Percentiles rank a stretch among this genome's conserved stretches.
phyloP scores from a whole-genome alignment of 2,888 invertebrate genomes.

The Leptinotarsa peninsularis region DNA sequence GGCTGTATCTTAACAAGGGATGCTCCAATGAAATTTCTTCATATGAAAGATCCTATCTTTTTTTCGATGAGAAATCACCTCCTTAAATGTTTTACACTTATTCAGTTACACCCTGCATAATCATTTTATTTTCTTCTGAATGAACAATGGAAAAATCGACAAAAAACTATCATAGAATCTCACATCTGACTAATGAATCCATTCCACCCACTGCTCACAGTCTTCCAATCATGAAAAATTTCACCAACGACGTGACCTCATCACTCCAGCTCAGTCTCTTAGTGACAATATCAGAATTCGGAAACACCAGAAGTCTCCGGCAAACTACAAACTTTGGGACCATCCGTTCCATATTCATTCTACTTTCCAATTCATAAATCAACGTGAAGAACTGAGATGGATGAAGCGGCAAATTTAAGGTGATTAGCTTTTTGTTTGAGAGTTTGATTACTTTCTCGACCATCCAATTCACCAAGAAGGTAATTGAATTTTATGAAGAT shows the following conservation, averaged over 20 bases:
- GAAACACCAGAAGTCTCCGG: not conserved
- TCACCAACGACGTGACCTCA: not conserved
- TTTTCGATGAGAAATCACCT: too few relatives aligned
- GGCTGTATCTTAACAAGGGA: too few relatives aligned
- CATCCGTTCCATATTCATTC: not conserved
- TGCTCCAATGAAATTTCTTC: too few relatives aligned
- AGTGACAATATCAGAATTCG: not conserved
- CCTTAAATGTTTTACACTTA: too few relatives aligned
- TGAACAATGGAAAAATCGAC: too few relatives aligned
- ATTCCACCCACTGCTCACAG: not conserved
- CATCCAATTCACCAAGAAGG: slow-evolving; percentile 2
- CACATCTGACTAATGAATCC: not conserved
- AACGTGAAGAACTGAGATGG: not conserved
- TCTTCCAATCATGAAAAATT: not conserved
- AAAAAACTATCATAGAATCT: too few relatives aligned
- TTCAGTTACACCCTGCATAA: too few relatives aligned
- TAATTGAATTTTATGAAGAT: slow-evolving; percentile 12
- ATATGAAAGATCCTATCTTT: too few relatives aligned
- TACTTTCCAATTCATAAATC: slow-evolving; percentile 8
- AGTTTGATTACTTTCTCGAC: slow-evolving; percentile 17
- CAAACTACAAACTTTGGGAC: not conserved
- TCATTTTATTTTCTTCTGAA: too few relatives aligned
- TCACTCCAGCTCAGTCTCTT: not conserved
- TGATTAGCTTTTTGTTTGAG: slow-evolving; percentile 18
- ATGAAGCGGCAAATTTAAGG: slow-evolving; percentile 8